Evolutionary conservation across 2,113 vertebrate genomes (phyloP).

Genomic region (Dasyurus viverrinus): DNA sequence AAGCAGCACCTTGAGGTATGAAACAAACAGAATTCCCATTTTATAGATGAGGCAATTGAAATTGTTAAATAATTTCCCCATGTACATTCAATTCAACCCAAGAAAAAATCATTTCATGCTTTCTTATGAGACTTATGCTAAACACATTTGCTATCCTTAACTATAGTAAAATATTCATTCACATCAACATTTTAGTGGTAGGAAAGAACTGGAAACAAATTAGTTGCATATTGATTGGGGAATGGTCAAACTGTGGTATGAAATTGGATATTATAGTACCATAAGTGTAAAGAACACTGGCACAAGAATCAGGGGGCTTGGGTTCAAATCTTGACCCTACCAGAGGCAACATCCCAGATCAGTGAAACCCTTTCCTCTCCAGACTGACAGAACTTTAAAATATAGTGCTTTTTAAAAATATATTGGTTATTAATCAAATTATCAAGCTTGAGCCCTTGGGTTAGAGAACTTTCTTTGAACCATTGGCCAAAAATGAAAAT

Average conservation of each 20-base stretch:
- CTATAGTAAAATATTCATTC: not conserved
- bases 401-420: not conserved
- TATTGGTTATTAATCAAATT: not conserved
- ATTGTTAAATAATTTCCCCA: not conserved
- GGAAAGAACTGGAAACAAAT: not conserved
- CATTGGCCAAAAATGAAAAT: not conserved
- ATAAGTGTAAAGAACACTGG: not conserved
- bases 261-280: not conserved
- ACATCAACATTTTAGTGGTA: not conserved
- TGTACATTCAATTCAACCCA: not conserved
- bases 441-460: not conserved
- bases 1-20: not conserved
- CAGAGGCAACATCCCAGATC: not conserved
- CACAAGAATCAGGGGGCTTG: not conserved
- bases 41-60: not conserved
- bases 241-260: not conserved
- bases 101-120: not conserved
- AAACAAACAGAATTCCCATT: not conserved
- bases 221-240: not conserved
- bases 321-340: not conserved
- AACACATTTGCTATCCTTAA: not conserved
- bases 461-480: not conserved
- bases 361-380: not conserved
- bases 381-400: not conserved
- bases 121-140: not conserved